Percentiles rank a stretch among this genome's conserved stretches.
phyloP scores from a whole-genome alignment of 2,888 invertebrate genomes.

The Nephrocerus scutellatus region DNA sequence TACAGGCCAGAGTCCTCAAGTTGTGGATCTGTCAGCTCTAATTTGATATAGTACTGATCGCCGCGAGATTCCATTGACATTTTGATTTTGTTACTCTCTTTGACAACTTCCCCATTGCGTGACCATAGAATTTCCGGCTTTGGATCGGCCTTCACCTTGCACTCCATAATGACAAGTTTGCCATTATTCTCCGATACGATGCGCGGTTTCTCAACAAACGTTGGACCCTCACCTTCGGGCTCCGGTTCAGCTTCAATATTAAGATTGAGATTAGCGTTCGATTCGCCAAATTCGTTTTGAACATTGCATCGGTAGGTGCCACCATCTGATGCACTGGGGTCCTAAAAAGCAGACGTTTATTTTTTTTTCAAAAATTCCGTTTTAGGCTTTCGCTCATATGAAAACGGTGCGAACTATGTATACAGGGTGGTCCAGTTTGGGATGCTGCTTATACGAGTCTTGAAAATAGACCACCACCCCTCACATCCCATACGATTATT shows the following conservation, averaged over 20 bases:
- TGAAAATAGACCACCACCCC: too few relatives aligned
- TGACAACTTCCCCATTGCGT: slow-evolving; percentile 69
- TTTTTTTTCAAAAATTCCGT: too few relatives aligned
- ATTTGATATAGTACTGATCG: slow-evolving; percentile 77
- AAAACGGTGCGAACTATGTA: too few relatives aligned
- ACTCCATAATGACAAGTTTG: slow-evolving; percentile 81
- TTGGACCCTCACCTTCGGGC: slow-evolving; percentile 87
- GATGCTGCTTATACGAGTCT: too few relatives aligned
- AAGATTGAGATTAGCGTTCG: slow-evolving; percentile 91
- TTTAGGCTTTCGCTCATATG: too few relatives aligned
- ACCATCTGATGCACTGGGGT: slow-evolving; percentile 72
- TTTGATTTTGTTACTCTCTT: slow-evolving; percentile 73
- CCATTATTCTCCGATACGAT: slow-evolving; percentile 79
- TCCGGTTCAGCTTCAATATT: slow-evolving; percentile 97
- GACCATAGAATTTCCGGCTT: slow-evolving; percentile 79
- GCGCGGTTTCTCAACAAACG: slow-evolving; percentile 84
- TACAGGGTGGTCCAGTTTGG: too few relatives aligned
- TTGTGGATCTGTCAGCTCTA: slow-evolving; percentile 84
- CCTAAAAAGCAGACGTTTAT: too few relatives aligned
- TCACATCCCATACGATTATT: too few relatives aligned
- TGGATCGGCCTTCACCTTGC: slow-evolving; percentile 75
- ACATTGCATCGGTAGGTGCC: slow-evolving; percentile 91
- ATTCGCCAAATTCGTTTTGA: slow-evolving; percentile 92
- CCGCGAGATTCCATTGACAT: slow-evolving; percentile 69
- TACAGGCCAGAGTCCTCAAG: slow-evolving; percentile 95